Base-by-base conservation (phyloP, 2,888 invertebrate species). In the Tromatobia lineatoria region DNA sequence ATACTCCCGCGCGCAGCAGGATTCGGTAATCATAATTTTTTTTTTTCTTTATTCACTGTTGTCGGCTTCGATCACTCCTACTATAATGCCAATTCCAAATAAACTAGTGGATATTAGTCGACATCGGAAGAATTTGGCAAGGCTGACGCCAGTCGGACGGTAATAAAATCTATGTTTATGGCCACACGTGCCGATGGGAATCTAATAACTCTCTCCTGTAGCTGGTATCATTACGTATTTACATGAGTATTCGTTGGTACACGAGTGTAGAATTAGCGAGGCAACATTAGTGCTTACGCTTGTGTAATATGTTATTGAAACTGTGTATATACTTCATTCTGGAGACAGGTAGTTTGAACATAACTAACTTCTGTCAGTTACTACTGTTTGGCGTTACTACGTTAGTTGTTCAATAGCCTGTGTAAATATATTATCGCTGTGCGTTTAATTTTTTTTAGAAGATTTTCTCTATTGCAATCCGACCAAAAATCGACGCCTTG, bases 141-240 rank as follows among this genome's bases (percentile, higher is more conserved):
- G 45, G 61, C 25, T 64, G 61, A 47, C 61, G 70, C 45, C 59
- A 64, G 45, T 18, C 50, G 50, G 15, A 11, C 38, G 61, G 61
- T 64, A 75, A 75, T 81, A 75, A 81, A 75, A 75, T 64, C 54
- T 69, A 69, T 70, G 54, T 80, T 80, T 75, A 80, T 69, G 69
- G 20, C n/a, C 67, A 67, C 42, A 34, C 23, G 52, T 47, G 57
- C 66, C 29, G 57, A 79, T 71, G 66, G 13, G 52, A 70, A 70
- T 18, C 29, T 47, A 34, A 47, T 74, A 74, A 67, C 47, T 23
- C 18, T 47, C 13, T 18, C 2, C 42, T 42, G n/a, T n/a, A 10
- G 20, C 25, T 1, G 67, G 7, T 67, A 13, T 61, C 52, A 29
- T 34, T 34, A 34, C 20, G 20, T 70, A 1, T 38, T 6, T 38